Evolutionary conservation across 2,797 vertebrate species (phyloP).

Genomic region (Prunella strophiata): DNA sequence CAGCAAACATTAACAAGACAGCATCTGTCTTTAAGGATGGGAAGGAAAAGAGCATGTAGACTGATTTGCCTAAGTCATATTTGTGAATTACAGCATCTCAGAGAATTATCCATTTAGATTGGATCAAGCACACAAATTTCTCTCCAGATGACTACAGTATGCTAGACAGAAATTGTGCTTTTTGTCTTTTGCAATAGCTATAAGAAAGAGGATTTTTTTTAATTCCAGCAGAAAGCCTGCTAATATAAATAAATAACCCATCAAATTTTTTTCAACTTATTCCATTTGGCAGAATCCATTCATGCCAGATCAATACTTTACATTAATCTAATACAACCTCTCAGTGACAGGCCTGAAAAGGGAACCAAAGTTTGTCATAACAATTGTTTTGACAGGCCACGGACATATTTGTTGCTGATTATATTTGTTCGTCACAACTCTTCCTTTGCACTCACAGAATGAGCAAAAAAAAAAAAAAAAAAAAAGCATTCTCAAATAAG

Average conservation of each 20-base stretch:
- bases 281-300: constrained; percentile 22
- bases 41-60: not conserved
- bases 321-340: not conserved
- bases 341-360: constrained; percentile 4
- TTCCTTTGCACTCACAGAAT: not conserved
- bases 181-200: not conserved
- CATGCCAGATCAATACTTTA: not conserved
- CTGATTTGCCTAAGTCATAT: not conserved
- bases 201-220: not conserved
- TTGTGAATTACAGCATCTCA: not conserved
- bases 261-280: not conserved
- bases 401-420: not conserved
- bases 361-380: not conserved
- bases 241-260: not conserved
- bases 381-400: not conserved
- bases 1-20: not conserved
- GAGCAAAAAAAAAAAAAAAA: not conserved
- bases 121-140: not conserved
- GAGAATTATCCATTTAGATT: not conserved
- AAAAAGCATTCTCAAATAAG: not conserved
- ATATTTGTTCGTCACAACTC: not conserved
- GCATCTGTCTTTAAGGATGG: not conserved
- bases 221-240: not conserved
- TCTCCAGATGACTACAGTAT: not conserved
- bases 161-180: not conserved